These are phyloP conservation scores for Noctua comes DNA, from an alignment of 2,888 invertebrate genomes.

Conservation along the genomic window DNA sequence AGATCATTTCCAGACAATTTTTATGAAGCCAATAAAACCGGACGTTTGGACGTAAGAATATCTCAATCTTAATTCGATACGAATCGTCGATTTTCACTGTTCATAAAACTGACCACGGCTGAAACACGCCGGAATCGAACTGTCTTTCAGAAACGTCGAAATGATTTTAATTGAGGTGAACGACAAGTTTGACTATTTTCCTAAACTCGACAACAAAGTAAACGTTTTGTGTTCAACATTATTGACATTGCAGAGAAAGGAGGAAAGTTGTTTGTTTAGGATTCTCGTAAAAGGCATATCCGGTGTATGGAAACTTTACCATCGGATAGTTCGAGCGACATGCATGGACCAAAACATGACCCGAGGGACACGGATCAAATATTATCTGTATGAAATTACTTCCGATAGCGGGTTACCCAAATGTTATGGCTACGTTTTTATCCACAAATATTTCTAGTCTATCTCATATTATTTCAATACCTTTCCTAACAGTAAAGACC, in stretches of 20 bases:
- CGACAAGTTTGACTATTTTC: slow-evolving; percentile 23
- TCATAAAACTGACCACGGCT: slow-evolving; percentile 60
- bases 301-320: slow-evolving; percentile 27
- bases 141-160: slow-evolving; percentile 31
- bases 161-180: slow-evolving; percentile 27
- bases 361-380: slow-evolving; percentile 21
- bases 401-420: slow-evolving; percentile 16
- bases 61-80: slow-evolving; percentile 69
- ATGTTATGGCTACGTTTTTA: background rate
- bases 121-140: slow-evolving; percentile 31
- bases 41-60: slow-evolving; percentile 61
- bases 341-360: slow-evolving; percentile 17
- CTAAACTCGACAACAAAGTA: background rate
- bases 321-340: slow-evolving; percentile 1
- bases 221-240: slow-evolving; percentile 13
- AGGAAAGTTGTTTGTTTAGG: slow-evolving; percentile 40
- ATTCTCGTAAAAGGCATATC: slow-evolving; percentile 36
- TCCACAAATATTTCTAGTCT: slow-evolving; percentile 12
- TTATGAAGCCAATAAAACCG: slow-evolving; percentile 68
- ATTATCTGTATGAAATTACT: slow-evolving; percentile 10
- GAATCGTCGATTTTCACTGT: slow-evolving; percentile 67
- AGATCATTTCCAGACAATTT: slow-evolving; percentile 60
- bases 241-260: slow-evolving; percentile 19
- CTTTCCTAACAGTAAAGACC: background rate
- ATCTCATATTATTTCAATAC: slow-evolving; percentile 19